A percentile compares a stretch with the other conserved stretches of the same genome.
These are phyloP conservation scores for Patella caerulea DNA, from an alignment of 2,888 invertebrate species.

Conservation along the genomic window DNA sequence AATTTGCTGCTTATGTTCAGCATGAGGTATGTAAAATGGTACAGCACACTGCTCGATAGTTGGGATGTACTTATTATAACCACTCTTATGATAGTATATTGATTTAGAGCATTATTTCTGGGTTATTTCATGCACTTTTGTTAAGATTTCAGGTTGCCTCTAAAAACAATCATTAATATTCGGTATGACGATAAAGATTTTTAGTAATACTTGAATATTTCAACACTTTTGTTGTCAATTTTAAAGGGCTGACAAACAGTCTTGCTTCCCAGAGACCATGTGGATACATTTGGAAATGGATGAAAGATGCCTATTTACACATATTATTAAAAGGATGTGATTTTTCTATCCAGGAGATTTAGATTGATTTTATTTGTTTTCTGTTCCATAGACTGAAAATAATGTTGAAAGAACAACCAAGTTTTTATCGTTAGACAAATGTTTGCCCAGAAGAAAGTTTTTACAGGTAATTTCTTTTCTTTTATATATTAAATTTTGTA, in stretches of 20 bases:
- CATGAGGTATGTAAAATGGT: slow-evolving; percentile 75
- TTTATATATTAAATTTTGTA: too few relatives aligned
- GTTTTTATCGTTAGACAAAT: slow-evolving; percentile 97
- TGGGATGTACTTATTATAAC: too few relatives aligned
- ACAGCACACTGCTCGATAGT: too few relatives aligned
- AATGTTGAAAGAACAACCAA: slow-evolving; percentile 76
- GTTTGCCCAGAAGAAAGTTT: slow-evolving; percentile 89
- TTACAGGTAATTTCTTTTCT: slow-evolving; percentile 79
- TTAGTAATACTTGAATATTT: too few relatives aligned
- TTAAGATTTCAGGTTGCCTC: too few relatives aligned
- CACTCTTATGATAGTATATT: neutral
- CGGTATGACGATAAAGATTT: too few relatives aligned
- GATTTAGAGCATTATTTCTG: neutral
- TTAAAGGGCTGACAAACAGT: too few relatives aligned
- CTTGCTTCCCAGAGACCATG: too few relatives aligned
- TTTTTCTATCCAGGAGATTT: too few relatives aligned
- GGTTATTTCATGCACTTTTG: neutral
- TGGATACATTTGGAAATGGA: too few relatives aligned
- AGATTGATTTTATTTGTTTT: neutral
- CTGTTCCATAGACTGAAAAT: slow-evolving; percentile 36
- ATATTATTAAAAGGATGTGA: too few relatives aligned
- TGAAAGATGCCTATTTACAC: too few relatives aligned
- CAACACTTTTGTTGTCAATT: neutral
- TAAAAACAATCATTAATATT: neutral
- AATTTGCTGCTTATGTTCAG: slow-evolving; percentile 89